Evolutionary conservation across 2,888 invertebrate species (phyloP), one percentile per base, ranked within the genome.

Genomic region (Pristionchus japonicus): DNA sequence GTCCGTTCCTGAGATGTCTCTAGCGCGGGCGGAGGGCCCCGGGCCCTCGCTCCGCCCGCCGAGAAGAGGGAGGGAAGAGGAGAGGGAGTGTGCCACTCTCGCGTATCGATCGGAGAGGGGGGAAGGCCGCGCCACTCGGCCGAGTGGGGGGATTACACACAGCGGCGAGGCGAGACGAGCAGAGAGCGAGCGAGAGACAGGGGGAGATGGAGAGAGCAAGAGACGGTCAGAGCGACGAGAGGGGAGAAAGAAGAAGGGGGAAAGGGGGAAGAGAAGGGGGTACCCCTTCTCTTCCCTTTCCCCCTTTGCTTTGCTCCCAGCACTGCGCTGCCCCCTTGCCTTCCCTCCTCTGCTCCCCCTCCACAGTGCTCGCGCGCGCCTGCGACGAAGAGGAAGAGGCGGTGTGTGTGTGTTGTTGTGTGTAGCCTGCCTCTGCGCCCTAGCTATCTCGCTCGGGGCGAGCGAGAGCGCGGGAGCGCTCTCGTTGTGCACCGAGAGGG

Each of bases 141-240:
- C 40, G 40, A 34, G n/a, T 23, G 17, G 40, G 40, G 40, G 74
- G 74, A 74, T 74, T 74, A 74, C 37, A 70, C 31, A 74, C 74
- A 31, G 49, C 47, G 31, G 47, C 23, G 23, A 43, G 67, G 34
- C 9, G 31, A 47, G 82, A 82, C 49, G 52, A 31, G 47, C 49
- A 82, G 82, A 82, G 82, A 82, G 6, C 31, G 1, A 23, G 31
- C 2, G 82, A 82, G 82, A 37, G 47, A 82, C 49, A 15, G 49
- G 9, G 47, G 49, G 49, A 2, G 23, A 20, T 7, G 34, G 31
- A 82, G 82, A 82, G 82, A 4, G 49, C 27, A 20, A 31, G 34
- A 47, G 87, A 87, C 77, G 87, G 23, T 11, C 13, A 87, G 77
- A 87, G 87, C 49, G 52, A 40, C 27, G 74, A 87, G 87, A 86